Base-by-base conservation (phyloP, 2,888 invertebrate genomes). In the Cerceris rybyensis region DNA sequence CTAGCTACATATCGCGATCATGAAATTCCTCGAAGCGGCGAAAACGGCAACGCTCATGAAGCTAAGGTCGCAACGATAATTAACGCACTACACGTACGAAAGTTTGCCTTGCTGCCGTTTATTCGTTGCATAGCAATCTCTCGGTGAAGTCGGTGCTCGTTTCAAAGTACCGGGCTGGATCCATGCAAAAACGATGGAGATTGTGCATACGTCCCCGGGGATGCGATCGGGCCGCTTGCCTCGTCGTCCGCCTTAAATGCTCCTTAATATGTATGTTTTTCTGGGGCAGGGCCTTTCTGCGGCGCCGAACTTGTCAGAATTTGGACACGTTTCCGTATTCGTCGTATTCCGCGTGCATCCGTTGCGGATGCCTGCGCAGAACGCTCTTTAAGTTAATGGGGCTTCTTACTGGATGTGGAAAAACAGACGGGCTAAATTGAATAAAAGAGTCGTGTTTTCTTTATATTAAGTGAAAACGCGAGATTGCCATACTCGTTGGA, bases 261-360 rank as follows among this genome's bases (percentile, higher is more conserved):
- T 86, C 84, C 85, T 87, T 84, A 85, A 87, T 87, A 85, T 84
- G 84, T 86, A 74, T 52, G 78, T 88, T 88, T 88, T 88, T 88
- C 84, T 75, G 52, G 68, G 66, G 69, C 70, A 63, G 71, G 55
- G 68, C 75, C 86, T 85, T 80, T 86, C 75, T 69, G 78, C 75
- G 78, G 80, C 77, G 82, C 82, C 82, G 72, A 76, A 81, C 86
- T 83, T 78, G 83, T 78, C 83, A 85, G 83, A 86, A 85, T 85
- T 85, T 77, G 86, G 76, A 75, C 85, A 75, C 75, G 82, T 85
- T 85, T 85, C 86, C 86, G 83, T 85, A 85, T 83, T 78, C 80
- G 85, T 85, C 82, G 84, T 82, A 82, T 83, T 86, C 83, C 80
- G 65, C 78, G 76, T 75, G 72, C 76, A 75, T 82, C 54, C 78